Base-by-base conservation (phyloP, 1,140 invertebrate species). In the Maconellicoccus hirsutus region DNA sequence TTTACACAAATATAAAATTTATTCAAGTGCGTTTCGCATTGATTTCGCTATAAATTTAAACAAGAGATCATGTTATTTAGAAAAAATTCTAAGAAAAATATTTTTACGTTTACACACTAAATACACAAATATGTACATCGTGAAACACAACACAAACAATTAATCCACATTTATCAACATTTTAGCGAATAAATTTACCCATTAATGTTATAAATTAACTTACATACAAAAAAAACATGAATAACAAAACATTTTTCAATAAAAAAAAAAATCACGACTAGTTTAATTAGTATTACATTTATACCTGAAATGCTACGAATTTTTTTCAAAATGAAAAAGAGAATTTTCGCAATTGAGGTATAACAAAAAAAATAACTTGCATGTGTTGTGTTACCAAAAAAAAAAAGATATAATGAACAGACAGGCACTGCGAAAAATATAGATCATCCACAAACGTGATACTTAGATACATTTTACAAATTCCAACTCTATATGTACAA, bases 31-130 rank as follows among this genome's bases (percentile, higher is more conserved):
- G 14, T 14, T 38, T 38, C 33, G 59, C 59, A 61, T 61, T 61
- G 61, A 66, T 23, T 66, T 66, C 16, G 21, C 61, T 66, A 61
- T 16, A 23, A 8, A 66, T 66, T 66, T 66, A 10, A 25, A 66
- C 61, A 66, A 66, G 61, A 66, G 61, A 66, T 66, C 61, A 66
- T 66, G 61, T 66, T 66, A 66, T 66, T 26, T 2, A 19, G 19
- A 66, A 66, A 23, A 66, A 66, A 66, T 23, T 26, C 21, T 23
- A 23, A 66, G 21, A 23, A 66, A 66, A 66, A 26, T 66, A 66
- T 66, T 23, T 66, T 25, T 66, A 66, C 21, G 25, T 23, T 66
- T 66, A 52, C 25, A 59, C 52, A 66, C 61, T 66, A 23, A 66
- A 66, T 66, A 66, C 61, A 66, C 61, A 16, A 66, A 66, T 66